Evolutionary conservation across 2,888 invertebrate genomes (phyloP).

Genomic region (Monopis laevigella): DNA sequence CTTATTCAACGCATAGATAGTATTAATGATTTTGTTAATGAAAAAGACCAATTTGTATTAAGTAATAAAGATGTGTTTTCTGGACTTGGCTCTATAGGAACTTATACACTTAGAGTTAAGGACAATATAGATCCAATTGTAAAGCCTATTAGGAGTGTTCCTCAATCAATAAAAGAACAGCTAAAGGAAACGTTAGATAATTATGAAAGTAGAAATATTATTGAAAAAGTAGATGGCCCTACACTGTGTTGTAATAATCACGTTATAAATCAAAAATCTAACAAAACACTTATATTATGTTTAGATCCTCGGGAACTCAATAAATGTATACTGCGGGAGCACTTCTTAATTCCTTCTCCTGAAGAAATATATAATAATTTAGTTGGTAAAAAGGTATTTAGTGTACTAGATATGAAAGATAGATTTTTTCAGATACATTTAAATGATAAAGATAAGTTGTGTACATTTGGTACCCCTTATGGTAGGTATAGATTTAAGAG

Average conservation of each 20-base stretch:
- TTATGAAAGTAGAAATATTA: constrained; percentile 16
- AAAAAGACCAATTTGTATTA: neutral
- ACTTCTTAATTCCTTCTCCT: constrained; percentile 15
- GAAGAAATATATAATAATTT: constrained; percentile 21
- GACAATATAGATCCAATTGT: constrained; percentile 9
- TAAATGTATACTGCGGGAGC: constrained; percentile 19
- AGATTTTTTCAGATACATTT: constrained; percentile 17
- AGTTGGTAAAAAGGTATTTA: constrained; percentile 21
- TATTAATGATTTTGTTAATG: too few relatives aligned
- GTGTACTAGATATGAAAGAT: constrained; percentile 19
- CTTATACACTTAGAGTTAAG: neutral
- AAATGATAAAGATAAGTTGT: constrained; percentile 14
- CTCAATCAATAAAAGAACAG: constrained; percentile 11
- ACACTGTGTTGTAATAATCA: constrained; percentile 20
- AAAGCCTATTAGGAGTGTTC: constrained; percentile 16
- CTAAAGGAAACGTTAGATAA: constrained; percentile 13
- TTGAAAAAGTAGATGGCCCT: constrained; percentile 16
- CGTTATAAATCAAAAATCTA: constrained; percentile 24
- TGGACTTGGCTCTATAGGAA: constrained; percentile 1
- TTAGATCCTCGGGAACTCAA: constrained; percentile 23
- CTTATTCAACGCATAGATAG: too few relatives aligned
- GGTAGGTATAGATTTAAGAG: constrained; percentile 16
- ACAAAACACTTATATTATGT: constrained; percentile 23
- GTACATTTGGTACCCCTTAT: constrained; percentile 7
- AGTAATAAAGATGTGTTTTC: neutral